phyloP scores from a whole-genome alignment of 30 jellyfish, hydroid and myxozoan species.

The Pelagia noctiluca region DNA sequence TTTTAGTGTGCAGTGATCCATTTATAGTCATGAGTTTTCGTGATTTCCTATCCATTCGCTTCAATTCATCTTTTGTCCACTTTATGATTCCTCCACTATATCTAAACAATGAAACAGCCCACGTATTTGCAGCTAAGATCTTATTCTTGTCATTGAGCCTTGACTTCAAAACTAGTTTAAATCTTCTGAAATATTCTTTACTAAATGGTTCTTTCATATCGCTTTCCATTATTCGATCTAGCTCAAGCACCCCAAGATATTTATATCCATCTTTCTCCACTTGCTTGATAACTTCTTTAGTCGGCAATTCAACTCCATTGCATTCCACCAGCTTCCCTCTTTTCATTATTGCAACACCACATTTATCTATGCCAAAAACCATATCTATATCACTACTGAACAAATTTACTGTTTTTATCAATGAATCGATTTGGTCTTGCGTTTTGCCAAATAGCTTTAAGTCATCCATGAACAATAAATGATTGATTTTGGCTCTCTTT shows the following conservation, averaged over 20 bases:
- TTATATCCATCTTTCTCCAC: constrained; percentile 37
- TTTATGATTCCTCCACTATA: constrained; percentile 44
- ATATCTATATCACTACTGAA: constrained; percentile 27
- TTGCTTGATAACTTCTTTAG: constrained; percentile 21
- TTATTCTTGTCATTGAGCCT: constrained; percentile 1
- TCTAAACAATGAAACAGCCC: constrained; percentile 27
- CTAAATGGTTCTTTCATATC: constrained; percentile 13
- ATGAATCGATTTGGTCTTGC: background rate
- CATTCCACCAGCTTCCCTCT: constrained; percentile 1
- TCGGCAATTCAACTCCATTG: constrained; percentile 33
- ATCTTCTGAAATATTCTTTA: constrained; percentile 22
- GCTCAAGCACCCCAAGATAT: constrained; percentile 27
- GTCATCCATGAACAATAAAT: constrained; percentile 49
- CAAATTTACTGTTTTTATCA: constrained; percentile 5
- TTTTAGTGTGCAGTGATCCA: constrained; percentile 15
- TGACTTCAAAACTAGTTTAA: constrained; percentile 9
- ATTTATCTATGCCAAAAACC: constrained; percentile 45
- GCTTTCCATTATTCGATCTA: constrained; percentile 26
- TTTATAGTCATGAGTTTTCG: constrained; percentile 10
- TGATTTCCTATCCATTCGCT: constrained; percentile 17
- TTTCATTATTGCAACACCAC: constrained; percentile 1
- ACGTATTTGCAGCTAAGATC: constrained; percentile 8
- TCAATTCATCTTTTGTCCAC: constrained; percentile 27
- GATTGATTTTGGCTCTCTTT: constrained; percentile 1
- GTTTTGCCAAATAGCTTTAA: constrained; percentile 22